Base-by-base conservation (phyloP, 2,888 invertebrate genomes). In the Noctua pronuba region DNA sequence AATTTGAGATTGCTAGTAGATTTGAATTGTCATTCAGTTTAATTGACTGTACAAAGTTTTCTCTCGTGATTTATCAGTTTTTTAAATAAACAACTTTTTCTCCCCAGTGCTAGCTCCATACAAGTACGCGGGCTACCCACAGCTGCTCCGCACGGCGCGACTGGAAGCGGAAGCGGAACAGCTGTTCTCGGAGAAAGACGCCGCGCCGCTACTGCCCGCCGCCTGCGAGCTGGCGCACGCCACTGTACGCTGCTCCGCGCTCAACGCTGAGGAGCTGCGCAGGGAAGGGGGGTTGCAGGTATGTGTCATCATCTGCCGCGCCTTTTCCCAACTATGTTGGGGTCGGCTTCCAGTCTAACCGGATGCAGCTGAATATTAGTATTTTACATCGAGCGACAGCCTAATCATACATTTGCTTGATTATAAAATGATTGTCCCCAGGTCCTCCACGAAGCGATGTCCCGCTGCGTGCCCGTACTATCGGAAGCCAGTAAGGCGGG, bases 121-220 rank as follows among this genome's bases (percentile, higher is more conserved):
- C 96, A 99, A 99, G 94, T 99, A 99, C 96, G 99, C 99, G 77
- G 99, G 99, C 21, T 99, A 99, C 97, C 99, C 99, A 0, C 99
- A 99, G 96, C 97, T 99, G 38, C 98, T 99, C 73, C 98, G 99
- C 94, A 99, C 99, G 5, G 99, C 99, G 85, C 97, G 98, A 86
- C 95, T 99, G 93, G 99, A 99, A 95, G 99, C 99, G 0, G 98
- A 98, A 74, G 99, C 99, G 91, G 99, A 99, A 78, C 97, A 98
- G 88, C 96, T 99, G 88, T 99, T 99, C 96, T 98, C 94, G 11
- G 91, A 88, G 52, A 83, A 91, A 16, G 93, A 91, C 68, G 90
- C 92, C 74, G 92, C 93, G n/a, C 93, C 95, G 2, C 95, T 99
- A 60, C 95, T 99, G 86, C 98, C 99, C 0, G 99, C 99, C 31